phyloP scores from a whole-genome alignment of 2,888 invertebrate species.

The Phengaris alcon region DNA sequence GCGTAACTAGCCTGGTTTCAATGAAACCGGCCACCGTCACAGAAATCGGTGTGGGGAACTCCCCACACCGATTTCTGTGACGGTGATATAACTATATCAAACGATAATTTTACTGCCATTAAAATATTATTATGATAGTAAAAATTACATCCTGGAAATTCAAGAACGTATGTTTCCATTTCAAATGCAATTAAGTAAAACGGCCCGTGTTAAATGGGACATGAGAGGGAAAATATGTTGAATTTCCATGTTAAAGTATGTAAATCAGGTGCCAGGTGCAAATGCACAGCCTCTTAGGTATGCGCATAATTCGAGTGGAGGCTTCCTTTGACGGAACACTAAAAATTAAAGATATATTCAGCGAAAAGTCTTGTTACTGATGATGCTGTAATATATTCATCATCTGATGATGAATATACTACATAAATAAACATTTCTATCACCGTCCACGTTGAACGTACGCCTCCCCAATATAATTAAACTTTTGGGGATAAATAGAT shows the following conservation, averaged over 20 bases:
- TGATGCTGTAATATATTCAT: neutral
- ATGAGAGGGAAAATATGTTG: slow-evolving; percentile 5
- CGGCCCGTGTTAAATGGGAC: neutral
- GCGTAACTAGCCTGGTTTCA: no score
- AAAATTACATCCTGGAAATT: neutral
- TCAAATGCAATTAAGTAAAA: neutral
- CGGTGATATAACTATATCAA: no score
- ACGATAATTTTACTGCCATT: no score
- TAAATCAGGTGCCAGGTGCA: slow-evolving; percentile 16
- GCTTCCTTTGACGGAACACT: slow-evolving; percentile 8
- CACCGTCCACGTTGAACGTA: no score
- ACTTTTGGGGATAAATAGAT: no score
- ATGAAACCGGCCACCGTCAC: no score
- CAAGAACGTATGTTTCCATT: neutral
- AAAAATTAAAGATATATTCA: slow-evolving; percentile 2
- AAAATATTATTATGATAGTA: neutral
- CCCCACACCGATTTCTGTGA: no score
- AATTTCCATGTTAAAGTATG: slow-evolving; percentile 25
- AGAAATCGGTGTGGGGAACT: no score
- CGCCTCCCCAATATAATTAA: no score
- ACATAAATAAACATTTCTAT: no score
- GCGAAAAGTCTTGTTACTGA: neutral
- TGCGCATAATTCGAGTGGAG: slow-evolving; percentile 16
- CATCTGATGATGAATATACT: no score
- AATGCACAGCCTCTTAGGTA: slow-evolving; percentile 12